Evolutionary conservation across 2,888 invertebrate genomes (phyloP).

Genomic region (Tineola bisselliella): DNA sequence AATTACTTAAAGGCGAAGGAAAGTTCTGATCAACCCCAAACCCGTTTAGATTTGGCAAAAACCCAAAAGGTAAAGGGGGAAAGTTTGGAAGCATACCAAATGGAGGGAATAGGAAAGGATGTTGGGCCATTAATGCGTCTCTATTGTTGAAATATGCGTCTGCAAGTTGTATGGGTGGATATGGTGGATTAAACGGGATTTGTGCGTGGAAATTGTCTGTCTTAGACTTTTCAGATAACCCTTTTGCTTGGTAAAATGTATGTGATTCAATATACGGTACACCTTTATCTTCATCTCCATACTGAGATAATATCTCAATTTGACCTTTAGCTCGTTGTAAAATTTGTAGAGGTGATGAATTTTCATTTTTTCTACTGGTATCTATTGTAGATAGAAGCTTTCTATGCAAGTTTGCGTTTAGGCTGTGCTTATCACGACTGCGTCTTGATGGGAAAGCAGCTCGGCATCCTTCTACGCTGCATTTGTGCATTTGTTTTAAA

Average conservation of each 20-base stretch:
- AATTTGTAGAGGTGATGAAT: slow-evolving; percentile 41
- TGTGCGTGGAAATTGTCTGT: slow-evolving; percentile 28
- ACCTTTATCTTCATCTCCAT: slow-evolving; percentile 76
- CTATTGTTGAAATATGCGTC: slow-evolving; percentile 49
- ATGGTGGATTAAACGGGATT: slow-evolving; percentile 40
- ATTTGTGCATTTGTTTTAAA: slow-evolving; percentile 94
- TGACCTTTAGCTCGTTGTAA: slow-evolving; percentile 73
- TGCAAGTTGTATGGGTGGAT: slow-evolving; percentile 45
- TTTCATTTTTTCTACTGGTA: slow-evolving; percentile 41
- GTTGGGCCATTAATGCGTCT: slow-evolving; percentile 47
- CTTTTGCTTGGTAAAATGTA: slow-evolving; percentile 47
- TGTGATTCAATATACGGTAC: slow-evolving; percentile 68
- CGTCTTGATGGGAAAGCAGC: slow-evolving; percentile 94
- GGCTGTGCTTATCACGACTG: slow-evolving; percentile 91
- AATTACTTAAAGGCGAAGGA: slow-evolving; percentile 28
- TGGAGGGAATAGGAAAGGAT: slow-evolving; percentile 57
- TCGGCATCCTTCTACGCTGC: slow-evolving; percentile 93
- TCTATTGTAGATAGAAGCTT: slow-evolving; percentile 83
- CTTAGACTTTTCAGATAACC: slow-evolving; percentile 40
- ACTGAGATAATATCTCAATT: slow-evolving; percentile 80
- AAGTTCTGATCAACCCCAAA: slow-evolving; percentile 50
- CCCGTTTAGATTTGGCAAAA: slow-evolving; percentile 50
- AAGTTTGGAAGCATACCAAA: slow-evolving; percentile 61
- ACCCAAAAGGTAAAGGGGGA: slow-evolving; percentile 52
- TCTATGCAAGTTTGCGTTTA: slow-evolving; percentile 90